phyloP scores from a whole-genome alignment of 2,113 vertebrate genomes.

The Cnemophilus loriae region DNA sequence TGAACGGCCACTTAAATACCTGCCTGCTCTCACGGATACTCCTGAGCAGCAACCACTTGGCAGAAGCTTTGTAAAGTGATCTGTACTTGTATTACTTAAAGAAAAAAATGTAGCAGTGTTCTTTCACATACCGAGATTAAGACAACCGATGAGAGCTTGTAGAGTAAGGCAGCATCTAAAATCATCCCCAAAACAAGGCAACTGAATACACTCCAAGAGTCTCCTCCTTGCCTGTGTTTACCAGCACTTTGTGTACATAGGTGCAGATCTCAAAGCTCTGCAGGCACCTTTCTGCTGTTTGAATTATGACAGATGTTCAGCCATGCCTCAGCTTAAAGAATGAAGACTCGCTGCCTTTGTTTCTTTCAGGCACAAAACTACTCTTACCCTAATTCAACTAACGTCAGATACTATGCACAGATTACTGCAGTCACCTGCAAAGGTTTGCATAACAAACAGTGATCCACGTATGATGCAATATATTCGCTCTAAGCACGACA shows the following conservation, averaged over 20 bases:
- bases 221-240: background rate
- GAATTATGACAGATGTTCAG: background rate
- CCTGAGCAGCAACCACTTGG: background rate
- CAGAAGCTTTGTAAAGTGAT: background rate
- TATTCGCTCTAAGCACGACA: background rate
- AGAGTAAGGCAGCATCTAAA: background rate
- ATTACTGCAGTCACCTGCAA: background rate
- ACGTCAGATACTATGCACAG: background rate
- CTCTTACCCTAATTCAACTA: background rate
- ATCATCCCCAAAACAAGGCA: background rate
- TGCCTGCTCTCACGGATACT: background rate
- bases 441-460: background rate
- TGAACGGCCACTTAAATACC: background rate
- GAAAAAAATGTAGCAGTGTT: background rate
- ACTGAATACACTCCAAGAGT: background rate
- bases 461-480: background rate
- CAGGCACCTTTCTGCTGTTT: background rate
- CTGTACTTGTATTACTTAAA: background rate
- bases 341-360: background rate
- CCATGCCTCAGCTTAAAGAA: background rate
- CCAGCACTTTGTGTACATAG: fast-evolving
- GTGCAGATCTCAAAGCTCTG: background rate
- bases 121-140: background rate
- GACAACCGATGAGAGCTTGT: background rate
- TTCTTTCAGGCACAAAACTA: background rate